Percentiles rank a stretch among this genome's conserved stretches.
Evolutionary conservation across 2,113 vertebrate genomes (phyloP).

Genomic region (Apeltes quadracus): DNA sequence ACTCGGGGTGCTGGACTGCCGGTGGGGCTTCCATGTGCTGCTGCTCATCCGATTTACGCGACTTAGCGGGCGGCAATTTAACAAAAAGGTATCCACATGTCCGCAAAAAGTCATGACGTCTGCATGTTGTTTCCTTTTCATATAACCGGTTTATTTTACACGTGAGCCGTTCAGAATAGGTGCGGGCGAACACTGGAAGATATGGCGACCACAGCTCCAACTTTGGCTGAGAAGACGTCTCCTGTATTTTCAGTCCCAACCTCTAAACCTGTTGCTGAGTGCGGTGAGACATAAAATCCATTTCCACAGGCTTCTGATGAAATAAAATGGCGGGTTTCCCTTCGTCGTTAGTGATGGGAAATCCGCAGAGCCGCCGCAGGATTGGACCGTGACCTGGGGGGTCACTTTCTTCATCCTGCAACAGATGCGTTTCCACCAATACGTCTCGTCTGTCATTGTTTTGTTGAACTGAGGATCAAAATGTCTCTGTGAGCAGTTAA

Average conservation of each 20-base stretch:
- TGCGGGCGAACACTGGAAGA: conserved; percentile 15
- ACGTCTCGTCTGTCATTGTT: not conserved
- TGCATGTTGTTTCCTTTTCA: conserved; percentile 24
- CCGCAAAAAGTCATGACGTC: not conserved
- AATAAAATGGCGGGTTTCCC: conserved; percentile 17
- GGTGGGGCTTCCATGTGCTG: not conserved
- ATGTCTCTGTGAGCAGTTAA: not conserved
- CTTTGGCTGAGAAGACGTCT: not conserved
- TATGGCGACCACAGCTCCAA: not conserved
- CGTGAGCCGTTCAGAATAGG: conserved; percentile 25
- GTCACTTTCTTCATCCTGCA: not conserved
- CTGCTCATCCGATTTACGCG: not conserved
- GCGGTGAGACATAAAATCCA: conserved; percentile 15
- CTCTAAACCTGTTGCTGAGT: not conserved
- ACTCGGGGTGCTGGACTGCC: not conserved
- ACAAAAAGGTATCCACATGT: not conserved
- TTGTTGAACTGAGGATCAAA: not conserved
- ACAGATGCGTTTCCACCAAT: not conserved
- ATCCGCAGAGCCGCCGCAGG: not conserved
- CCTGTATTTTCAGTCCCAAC: not conserved
- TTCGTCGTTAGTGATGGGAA: not conserved
- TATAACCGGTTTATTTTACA: conserved; percentile 21
- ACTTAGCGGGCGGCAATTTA: not conserved
- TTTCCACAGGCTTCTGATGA: not conserved
- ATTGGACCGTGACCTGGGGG: not conserved